phyloP scores from a whole-genome alignment of 2,888 invertebrate genomes.

The Lepidocyrtoides sp. region DNA sequence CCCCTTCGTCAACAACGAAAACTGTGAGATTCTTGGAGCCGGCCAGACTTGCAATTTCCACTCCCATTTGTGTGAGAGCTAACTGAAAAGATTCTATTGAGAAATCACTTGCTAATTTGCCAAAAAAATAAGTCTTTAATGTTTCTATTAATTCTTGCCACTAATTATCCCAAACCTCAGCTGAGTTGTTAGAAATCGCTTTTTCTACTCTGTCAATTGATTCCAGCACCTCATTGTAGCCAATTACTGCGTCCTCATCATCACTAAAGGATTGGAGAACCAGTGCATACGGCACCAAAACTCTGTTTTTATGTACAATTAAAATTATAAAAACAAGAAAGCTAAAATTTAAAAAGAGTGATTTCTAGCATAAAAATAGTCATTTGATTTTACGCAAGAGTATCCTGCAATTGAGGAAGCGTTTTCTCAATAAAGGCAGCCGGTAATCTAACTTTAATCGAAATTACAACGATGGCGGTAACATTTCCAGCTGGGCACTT shows the following conservation, averaged over 20 bases:
- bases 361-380: too few species aligned
- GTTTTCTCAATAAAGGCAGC: conserved; percentile 55
- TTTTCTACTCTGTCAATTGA: conserved; percentile 64
- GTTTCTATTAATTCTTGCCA: too few species aligned
- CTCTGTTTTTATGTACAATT: too few species aligned
- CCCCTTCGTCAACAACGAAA: conserved; percentile 54
- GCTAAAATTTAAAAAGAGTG: too few species aligned
- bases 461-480: conserved; percentile 34
- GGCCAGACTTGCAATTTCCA: conserved; percentile 33
- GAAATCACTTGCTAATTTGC: conserved; percentile 19
- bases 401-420: conserved; percentile 22
- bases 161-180: conserved; percentile 26
- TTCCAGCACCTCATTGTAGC: conserved; percentile 25
- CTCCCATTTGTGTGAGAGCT: conserved; percentile 70
- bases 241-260: conserved; percentile 15
- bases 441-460: conserved; percentile 65
- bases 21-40: conserved; percentile 58
- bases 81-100: conserved; percentile 63
- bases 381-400: conserved; percentile 61
- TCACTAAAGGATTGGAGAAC: conserved; percentile 21
- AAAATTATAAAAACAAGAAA: too few species aligned
- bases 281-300: conserved; percentile 58
- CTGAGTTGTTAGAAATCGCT: not conserved
- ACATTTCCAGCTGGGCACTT: not conserved
- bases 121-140: too few species aligned